These are phyloP conservation scores for Varecia variegata DNA, from an alignment of 2,797 vertebrate genomes.

Conservation along the genomic window DNA sequence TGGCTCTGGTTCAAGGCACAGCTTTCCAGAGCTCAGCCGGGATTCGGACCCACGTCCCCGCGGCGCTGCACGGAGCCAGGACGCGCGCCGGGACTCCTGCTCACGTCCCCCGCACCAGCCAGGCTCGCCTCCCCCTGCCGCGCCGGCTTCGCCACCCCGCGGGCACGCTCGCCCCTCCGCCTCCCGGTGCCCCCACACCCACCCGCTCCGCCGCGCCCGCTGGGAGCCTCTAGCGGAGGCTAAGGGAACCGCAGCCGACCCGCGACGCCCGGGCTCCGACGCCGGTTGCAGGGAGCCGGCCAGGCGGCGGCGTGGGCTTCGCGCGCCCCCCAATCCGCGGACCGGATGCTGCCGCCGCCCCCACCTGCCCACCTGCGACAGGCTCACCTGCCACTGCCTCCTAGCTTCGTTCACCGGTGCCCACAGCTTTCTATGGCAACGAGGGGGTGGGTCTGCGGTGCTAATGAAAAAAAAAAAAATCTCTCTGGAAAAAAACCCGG, in stretches of 20 bases:
- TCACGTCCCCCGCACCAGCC: background rate
- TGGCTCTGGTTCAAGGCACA: background rate
- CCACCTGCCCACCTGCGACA: slow-evolving; percentile 3
- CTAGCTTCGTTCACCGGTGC: background rate
- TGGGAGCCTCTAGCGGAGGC: slow-evolving; percentile 79
- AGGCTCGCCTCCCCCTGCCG: background rate
- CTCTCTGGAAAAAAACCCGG: background rate
- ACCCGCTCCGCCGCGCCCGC: slow-evolving; percentile 49
- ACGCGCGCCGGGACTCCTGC: background rate
- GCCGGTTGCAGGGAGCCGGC: background rate
- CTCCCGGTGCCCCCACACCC: slow-evolving; percentile 59
- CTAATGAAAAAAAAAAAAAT: background rate
- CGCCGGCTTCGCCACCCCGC: slow-evolving; percentile 56
- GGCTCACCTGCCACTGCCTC: background rate
- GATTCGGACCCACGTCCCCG: background rate
- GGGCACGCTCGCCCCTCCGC: slow-evolving; percentile 52
- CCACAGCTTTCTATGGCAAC: background rate
- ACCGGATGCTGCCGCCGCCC: background rate
- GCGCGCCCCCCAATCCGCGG: rapidly evolving
- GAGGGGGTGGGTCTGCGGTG: background rate
- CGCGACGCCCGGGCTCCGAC: background rate
- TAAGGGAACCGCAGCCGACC: slow-evolving; percentile 40
- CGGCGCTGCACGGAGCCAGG: background rate
- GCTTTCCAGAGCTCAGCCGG: slow-evolving; percentile 36
- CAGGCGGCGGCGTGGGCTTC: background rate